Base-by-base conservation (phyloP, 1,140 invertebrate genomes). In the Colletes latitarsis region DNA sequence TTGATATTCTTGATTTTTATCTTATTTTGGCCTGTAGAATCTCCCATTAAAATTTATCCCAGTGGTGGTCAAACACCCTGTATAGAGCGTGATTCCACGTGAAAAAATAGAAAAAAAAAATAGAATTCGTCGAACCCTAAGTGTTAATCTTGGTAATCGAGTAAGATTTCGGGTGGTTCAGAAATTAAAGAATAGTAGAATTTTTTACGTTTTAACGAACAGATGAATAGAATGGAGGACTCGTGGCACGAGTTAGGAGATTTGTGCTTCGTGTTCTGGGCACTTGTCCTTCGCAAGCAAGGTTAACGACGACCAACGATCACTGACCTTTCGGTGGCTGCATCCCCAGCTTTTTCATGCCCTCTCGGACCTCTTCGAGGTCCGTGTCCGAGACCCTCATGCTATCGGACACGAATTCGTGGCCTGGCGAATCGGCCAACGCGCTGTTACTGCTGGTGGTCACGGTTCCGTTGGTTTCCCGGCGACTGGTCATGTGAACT, bases 341-440 rank as follows among this genome's bases (percentile, higher is more conserved):
- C 83, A 95, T 93, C 77, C 94, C 94, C 68, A 96, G 93, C 89
- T 95, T 96, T 92, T 95, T 95, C 94, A 96, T 95, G 82, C 95
- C 95, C 87, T 96, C 95, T 85, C 95, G 94, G 55, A 96, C 95
- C 90, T 96, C 95, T 86, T 95, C 94, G 83, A 96, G 93, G 89
- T 96, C 96, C 83, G 94, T 93, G 80, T 93, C 94, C 77, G 94
- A 93, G 53, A 94, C 94, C 91, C 94, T 94, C 89, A 96, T 94
- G 82, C 94, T 94, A 91, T 96, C 96, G 82, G 95, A 96, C 85
- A 96, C 94, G 93, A 96, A 96, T 90, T 96, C 96, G 79, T 94
- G 91, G 77, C 89, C 89, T 62, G 91, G 86, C 39, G 91, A 90
- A 87, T 92, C 89, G 21, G 86, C 87, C 66, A 83, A 58, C 21